phyloP scores from a whole-genome alignment of 2,888 invertebrate species.

The Drosophila nr. perissopoda region DNA sequence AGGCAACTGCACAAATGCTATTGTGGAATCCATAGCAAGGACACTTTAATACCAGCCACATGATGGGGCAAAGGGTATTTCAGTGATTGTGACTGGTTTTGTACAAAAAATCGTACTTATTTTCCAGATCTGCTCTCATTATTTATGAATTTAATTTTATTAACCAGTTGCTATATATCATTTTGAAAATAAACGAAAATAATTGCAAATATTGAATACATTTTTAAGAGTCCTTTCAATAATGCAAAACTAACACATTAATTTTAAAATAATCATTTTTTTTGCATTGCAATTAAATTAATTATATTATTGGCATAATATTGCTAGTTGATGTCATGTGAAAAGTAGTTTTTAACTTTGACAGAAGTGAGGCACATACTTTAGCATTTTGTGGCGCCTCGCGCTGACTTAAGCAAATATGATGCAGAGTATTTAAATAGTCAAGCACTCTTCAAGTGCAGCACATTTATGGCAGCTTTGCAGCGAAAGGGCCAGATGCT shows the following conservation, averaged over 20 bases:
- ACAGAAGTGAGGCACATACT: not conserved
- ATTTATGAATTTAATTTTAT: not conserved
- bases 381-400: not conserved
- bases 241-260: too few species aligned
- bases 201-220: not conserved
- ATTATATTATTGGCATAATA: not conserved
- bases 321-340: not conserved
- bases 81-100: not conserved
- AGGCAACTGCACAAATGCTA: slow-evolving; percentile 45
- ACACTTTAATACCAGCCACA: slow-evolving; percentile 30
- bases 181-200: too few species aligned
- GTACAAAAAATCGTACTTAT: not conserved
- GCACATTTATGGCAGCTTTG: slow-evolving; percentile 18
- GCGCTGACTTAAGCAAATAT: not conserved
- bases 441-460: not conserved
- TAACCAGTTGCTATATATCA: too few species aligned
- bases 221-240: not conserved
- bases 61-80: not conserved
- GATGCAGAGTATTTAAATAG: slow-evolving; percentile 12
- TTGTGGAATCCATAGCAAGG: slow-evolving; percentile 40
- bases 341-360: not conserved
- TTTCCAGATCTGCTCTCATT: not conserved
- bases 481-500: slow-evolving; percentile 33
- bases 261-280: too few species aligned
- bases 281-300: not conserved